phyloP scores from a whole-genome alignment of 2,113 vertebrate species.

The Galemys pyrenaicus region DNA sequence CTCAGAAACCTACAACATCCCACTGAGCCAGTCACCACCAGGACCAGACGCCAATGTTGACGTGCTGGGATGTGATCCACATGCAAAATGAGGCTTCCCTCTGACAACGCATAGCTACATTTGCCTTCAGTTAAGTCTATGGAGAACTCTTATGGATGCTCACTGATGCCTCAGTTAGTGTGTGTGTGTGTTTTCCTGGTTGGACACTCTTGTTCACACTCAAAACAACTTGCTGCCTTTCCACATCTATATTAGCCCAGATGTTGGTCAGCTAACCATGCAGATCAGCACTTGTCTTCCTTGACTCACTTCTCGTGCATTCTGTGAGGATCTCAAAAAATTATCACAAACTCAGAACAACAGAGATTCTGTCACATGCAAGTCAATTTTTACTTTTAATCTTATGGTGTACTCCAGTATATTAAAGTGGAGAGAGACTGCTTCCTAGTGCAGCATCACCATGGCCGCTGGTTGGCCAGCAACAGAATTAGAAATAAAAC shows the following conservation, averaged over 20 bases:
- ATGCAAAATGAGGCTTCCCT: conserved; percentile 8
- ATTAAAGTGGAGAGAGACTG: not conserved
- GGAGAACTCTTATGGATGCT: conserved; percentile 6
- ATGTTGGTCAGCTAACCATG: not conserved
- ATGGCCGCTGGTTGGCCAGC: not conserved
- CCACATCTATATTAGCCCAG: not conserved
- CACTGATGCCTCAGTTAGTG: conserved; percentile 68
- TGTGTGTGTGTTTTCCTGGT: conserved; percentile 32
- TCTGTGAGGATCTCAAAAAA: not conserved
- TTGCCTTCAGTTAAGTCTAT: not conserved
- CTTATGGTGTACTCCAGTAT: not conserved
- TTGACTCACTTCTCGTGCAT: not conserved
- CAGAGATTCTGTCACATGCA: too few relatives aligned
- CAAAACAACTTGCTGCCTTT: conserved; percentile 59
- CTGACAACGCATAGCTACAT: conserved; percentile 55
- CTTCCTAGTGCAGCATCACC: not conserved
- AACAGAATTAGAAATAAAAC: not conserved
- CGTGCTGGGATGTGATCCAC: conserved; percentile 25
- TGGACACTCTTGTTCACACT: conserved; percentile 67
- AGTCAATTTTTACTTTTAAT: too few relatives aligned
- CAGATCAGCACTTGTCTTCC: not conserved
- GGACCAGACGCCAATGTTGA: not conserved
- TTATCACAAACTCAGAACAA: too few relatives aligned
- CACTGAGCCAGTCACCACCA: conserved; percentile 17
- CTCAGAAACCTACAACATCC: conserved; percentile 44